Evolutionary conservation across 2,797 vertebrate species (phyloP), one percentile per base, ranked within the genome.

Genomic region (Pogoniulus pusillus): DNA sequence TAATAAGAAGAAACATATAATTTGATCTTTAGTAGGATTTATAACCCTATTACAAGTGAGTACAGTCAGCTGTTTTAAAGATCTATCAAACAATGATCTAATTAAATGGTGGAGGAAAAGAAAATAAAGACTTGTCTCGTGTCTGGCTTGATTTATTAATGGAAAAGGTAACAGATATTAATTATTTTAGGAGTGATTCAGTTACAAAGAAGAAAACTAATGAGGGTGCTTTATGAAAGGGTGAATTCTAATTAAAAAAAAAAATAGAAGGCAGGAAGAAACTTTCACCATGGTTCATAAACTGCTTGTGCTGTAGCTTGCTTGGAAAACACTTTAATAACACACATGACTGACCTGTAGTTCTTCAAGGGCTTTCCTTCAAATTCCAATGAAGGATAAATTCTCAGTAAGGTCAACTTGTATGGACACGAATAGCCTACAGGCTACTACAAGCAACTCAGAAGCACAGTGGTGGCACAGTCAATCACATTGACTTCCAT

Each of bases 21-120:
- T 91, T 92, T 92, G 84, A 91, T 95, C 69, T 93, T 86, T 91
- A 82, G 58, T 85, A 82, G 90, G 88, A 93, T 95, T 96, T 96
- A 94, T 92, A 78, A 87, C 82, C 80, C 89, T 72, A 88, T 93
- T 96, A 95, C 49, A 86, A 85, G 68, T 85, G 82, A 90, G 37
- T 93, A 91, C 39, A 85, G 73, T 92, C 69, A 91, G 73, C 60
- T 86, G 41, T 91, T 94, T 82, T 90, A 79, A 83, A 88, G 80
- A 79, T 79, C 77, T 85, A 29, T 93, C 91, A 93, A 90, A 82
- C 0, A 4, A 92, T 89, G 80, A 82, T 92, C 83, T 92, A 93
- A 96, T 93, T 96, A 94, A 94, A 79, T 49, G 79, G 59, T 55
- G 39, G 51, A 89, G 70, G 78, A 83, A 91, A 93, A 87, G 89